phyloP scores from a whole-genome alignment of 2,797 vertebrate genomes.

The Chelonia mydas region DNA sequence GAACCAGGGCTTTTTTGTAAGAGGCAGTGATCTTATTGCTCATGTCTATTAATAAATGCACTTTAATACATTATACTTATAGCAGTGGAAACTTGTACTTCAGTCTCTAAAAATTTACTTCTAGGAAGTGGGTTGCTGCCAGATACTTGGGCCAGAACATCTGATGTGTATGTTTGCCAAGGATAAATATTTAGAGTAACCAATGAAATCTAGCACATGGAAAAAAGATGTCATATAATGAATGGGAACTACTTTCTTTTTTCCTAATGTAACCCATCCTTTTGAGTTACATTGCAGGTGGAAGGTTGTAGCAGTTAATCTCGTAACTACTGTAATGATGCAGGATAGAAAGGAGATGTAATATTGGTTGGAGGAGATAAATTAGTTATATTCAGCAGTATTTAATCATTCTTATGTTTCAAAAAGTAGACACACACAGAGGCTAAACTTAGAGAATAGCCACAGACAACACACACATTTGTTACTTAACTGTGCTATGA shows the following conservation, averaged over 20 bases:
- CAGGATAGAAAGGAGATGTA: background rate
- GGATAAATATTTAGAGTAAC: background rate
- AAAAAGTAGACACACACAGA: background rate
- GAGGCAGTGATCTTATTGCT: accelerated
- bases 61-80: background rate
- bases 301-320: background rate
- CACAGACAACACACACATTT: background rate
- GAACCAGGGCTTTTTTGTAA: background rate
- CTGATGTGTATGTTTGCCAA: background rate
- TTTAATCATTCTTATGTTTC: no score
- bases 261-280: background rate
- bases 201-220: background rate
- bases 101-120: conserved; percentile 57
- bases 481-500: background rate
- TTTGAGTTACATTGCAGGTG: background rate
- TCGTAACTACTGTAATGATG: background rate
- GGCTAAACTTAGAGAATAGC: background rate
- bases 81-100: conserved; percentile 18
- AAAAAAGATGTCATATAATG: background rate
- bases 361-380: background rate
- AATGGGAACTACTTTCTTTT: background rate
- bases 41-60: background rate
- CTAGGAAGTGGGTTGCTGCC: background rate
- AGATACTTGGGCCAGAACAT: background rate
- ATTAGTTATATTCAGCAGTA: background rate